phyloP scores from a whole-genome alignment of 2,113 vertebrate genomes.

The Petroica traversi region DNA sequence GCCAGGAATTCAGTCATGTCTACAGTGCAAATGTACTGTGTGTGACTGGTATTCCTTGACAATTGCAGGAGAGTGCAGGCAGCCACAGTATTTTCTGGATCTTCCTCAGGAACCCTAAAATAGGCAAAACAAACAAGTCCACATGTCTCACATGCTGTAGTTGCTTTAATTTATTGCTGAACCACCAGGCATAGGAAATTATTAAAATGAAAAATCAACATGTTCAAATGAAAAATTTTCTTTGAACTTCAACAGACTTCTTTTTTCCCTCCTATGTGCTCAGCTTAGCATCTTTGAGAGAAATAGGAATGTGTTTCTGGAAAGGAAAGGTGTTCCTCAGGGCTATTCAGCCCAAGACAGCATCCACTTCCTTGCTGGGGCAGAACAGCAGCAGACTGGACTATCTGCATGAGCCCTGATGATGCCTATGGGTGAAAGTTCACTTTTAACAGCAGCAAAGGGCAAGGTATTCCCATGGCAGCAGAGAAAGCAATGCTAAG shows the following conservation, averaged over 20 bases:
- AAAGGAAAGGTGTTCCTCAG: not conserved
- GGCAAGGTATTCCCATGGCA: not conserved
- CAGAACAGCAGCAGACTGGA: not conserved
- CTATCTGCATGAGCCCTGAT: not conserved
- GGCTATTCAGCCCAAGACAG: not conserved
- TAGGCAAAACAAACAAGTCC: not conserved
- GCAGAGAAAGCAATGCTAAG: not conserved
- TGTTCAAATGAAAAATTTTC: not conserved
- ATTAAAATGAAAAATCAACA: not conserved
- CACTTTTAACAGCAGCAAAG: not conserved
- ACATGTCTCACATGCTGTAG: not conserved
- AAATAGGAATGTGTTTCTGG: not conserved
- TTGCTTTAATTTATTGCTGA: not conserved
- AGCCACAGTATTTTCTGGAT: not conserved
- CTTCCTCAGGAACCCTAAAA: slow-evolving; percentile 38
- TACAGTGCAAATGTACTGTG: slow-evolving; percentile 50
- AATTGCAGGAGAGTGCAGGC: slow-evolving; percentile 56
- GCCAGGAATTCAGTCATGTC: slow-evolving; percentile 44
- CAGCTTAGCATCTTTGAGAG: not conserved
- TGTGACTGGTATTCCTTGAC: slow-evolving; percentile 29
- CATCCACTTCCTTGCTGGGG: not conserved
- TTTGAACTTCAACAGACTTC: not conserved
- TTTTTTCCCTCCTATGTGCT: not conserved
- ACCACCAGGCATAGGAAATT: not conserved
- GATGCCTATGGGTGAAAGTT: not conserved